phyloP scores from a whole-genome alignment of 1,140 invertebrate species.

The Triops cancriformis region DNA sequence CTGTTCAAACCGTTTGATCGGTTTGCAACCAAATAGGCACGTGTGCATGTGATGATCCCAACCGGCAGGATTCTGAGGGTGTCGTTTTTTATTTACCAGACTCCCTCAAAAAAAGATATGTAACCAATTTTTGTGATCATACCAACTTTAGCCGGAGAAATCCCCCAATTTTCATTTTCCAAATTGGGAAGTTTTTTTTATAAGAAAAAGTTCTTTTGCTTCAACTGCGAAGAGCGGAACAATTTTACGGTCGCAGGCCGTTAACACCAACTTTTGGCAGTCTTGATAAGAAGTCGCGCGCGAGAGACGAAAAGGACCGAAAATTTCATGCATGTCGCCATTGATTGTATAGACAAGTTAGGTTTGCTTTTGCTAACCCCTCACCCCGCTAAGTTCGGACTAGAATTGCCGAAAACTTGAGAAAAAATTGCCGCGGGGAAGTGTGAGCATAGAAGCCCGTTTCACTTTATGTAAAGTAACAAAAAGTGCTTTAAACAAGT shows the following conservation, averaged over 20 bases:
- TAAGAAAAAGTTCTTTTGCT: neutral
- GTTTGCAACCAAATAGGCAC: neutral
- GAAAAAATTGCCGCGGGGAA: neutral
- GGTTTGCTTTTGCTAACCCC: neutral
- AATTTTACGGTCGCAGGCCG: slow-evolving; percentile 8
- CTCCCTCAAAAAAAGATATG: too few relatives aligned
- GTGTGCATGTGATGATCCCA: neutral
- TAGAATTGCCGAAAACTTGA: neutral
- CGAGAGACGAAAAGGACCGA: slow-evolving; percentile 12
- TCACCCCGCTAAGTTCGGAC: neutral
- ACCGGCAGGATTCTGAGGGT: neutral
- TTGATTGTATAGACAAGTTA: slow-evolving; percentile 14
- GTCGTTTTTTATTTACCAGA: neutral
- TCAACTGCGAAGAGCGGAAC: neutral
- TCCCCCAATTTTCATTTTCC: neutral
- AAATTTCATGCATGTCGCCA: slow-evolving; percentile 9
- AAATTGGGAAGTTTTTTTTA: neutral
- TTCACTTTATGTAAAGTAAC: too few relatives aligned
- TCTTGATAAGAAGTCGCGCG: slow-evolving; percentile 7
- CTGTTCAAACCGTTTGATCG: neutral
- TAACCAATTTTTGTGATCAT: too few relatives aligned
- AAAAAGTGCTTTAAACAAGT: too few relatives aligned
- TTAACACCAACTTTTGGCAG: slow-evolving; percentile 13
- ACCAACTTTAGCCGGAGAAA: neutral
- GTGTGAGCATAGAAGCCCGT: too few relatives aligned